phyloP scores from a whole-genome alignment of 1,140 invertebrate genomes.

The Dreissena polymorpha region DNA sequence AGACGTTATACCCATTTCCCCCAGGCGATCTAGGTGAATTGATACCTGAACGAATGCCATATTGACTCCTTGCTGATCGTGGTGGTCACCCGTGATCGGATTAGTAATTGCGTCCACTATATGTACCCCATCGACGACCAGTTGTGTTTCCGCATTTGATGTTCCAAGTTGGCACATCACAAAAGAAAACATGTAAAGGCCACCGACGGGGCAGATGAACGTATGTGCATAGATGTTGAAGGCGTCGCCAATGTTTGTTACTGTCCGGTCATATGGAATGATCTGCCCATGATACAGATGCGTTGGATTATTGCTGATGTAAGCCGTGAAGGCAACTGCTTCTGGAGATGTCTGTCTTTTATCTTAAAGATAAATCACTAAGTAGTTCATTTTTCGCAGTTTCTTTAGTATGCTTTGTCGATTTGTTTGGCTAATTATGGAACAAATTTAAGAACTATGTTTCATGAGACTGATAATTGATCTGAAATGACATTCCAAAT shows the following conservation, averaged over 20 bases:
- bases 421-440: no score
- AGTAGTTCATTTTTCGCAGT: no score
- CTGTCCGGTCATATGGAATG: conserved; percentile 6
- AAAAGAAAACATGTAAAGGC: conserved; percentile 11
- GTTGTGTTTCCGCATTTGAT: neutral
- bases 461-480: no score
- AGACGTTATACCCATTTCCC: no score
- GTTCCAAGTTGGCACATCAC: conserved; percentile 10
- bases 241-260: conserved; percentile 1
- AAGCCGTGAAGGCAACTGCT: conserved; percentile 18
- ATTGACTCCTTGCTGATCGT: conserved; percentile 13
- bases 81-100: neutral
- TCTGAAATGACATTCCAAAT: no score
- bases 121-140: conserved; percentile 15
- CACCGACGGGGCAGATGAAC: conserved; percentile 4
- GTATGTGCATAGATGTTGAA: neutral
- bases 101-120: conserved; percentile 10
- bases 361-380: neutral
- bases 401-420: no score
- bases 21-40: no score
- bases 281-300: conserved; percentile 9
- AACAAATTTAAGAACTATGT: no score
- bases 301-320: neutral
- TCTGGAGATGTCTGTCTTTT: conserved; percentile 4
- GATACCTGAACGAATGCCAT: conserved; percentile 12